Percentiles rank a stretch among this genome's conserved stretches.
Conservation (phyloP, 2,797 vertebrate species). For the Cuculus canorus region DNA sequence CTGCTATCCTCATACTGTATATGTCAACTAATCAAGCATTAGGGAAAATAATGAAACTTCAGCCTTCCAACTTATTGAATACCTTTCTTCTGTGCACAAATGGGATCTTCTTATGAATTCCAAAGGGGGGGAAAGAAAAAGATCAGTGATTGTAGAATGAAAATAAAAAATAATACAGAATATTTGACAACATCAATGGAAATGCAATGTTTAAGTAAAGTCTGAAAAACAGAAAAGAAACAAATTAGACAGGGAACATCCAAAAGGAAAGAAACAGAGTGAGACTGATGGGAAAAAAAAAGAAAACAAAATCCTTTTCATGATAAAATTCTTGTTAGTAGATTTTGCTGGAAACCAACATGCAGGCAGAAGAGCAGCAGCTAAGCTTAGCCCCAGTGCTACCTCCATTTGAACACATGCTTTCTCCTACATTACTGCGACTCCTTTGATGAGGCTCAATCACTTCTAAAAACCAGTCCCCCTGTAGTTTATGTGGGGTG, state of each 20-base stretch:
- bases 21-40: background rate
- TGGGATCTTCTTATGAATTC: constrained; percentile 94
- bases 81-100: constrained; percentile 95
- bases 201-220: constrained; percentile 81
- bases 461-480: background rate
- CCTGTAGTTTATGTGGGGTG: background rate
- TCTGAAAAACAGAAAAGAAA: constrained; percentile 87
- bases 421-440: background rate
- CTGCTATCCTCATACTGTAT: background rate
- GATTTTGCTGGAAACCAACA: constrained; percentile 34
- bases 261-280: constrained; percentile 44
- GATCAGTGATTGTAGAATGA: constrained; percentile 83
- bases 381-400: background rate
- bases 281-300: background rate
- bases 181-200: constrained; percentile 75
- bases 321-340: constrained; percentile 46
- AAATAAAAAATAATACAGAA: constrained; percentile 62
- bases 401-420: background rate
- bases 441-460: background rate
- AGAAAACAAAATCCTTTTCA: background rate
- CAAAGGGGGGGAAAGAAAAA: constrained; percentile 79
- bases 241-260: constrained; percentile 80
- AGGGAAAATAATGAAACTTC: constrained; percentile 39
- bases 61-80: constrained; percentile 68
- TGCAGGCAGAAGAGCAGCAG: background rate